phyloP scores from a whole-genome alignment of 2,113 vertebrate species.

The Microcebus lehilahytsara region DNA sequence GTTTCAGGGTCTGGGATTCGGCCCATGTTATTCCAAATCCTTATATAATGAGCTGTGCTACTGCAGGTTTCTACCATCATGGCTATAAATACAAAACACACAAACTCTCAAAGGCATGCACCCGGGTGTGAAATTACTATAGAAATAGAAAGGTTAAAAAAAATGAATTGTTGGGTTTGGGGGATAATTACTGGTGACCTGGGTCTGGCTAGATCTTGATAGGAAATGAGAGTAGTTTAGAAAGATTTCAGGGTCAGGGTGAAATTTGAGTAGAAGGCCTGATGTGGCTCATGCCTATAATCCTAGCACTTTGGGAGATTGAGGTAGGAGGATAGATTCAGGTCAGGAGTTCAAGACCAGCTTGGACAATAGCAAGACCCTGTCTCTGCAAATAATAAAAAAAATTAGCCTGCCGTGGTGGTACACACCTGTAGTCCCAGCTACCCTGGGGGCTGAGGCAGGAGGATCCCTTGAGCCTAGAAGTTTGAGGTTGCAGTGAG shows the following conservation, averaged over 20 bases:
- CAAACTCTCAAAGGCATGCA: not conserved
- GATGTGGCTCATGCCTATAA: too few species aligned
- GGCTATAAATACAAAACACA: slow-evolving; percentile 35
- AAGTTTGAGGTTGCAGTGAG: too few species aligned
- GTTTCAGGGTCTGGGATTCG: slow-evolving; percentile 52
- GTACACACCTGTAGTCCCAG: too few species aligned
- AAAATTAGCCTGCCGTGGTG: too few species aligned
- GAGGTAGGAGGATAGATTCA: too few species aligned
- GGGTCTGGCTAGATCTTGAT: not conserved
- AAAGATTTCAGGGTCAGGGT: not conserved
- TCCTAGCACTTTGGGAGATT: too few species aligned
- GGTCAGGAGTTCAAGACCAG: too few species aligned
- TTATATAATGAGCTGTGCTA: slow-evolving; percentile 37
- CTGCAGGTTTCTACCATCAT: slow-evolving; percentile 14
- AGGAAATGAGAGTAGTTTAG: slow-evolving; percentile 1
- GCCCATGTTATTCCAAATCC: slow-evolving; percentile 42
- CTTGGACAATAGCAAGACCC: too few species aligned
- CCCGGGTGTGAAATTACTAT: slow-evolving; percentile 20
- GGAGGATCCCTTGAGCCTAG: too few species aligned
- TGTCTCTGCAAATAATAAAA: too few species aligned
- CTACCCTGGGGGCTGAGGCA: too few species aligned
- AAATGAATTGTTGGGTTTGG: not conserved
- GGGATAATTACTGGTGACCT: not conserved
- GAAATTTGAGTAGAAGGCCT: not conserved
- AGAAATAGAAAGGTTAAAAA: not conserved